These are phyloP conservation scores for Chaetodon trifasciatus DNA, from an alignment of 2,797 vertebrate species.

Conservation along the genomic window DNA sequence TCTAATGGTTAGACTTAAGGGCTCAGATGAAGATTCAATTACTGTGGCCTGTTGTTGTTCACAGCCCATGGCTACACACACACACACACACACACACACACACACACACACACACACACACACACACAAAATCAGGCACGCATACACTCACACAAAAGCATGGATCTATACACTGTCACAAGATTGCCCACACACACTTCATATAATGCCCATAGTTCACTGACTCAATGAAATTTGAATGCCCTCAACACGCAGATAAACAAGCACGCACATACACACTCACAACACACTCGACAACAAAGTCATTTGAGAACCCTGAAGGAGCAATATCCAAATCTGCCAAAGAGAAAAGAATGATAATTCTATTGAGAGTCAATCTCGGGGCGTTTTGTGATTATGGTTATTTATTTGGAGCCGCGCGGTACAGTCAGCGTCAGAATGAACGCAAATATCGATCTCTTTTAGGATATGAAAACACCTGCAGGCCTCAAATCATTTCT, in stretches of 20 bases:
- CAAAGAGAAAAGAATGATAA: slow-evolving; percentile 86
- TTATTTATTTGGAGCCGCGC: slow-evolving; percentile 86
- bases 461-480: slow-evolving; percentile 85
- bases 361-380: slow-evolving; percentile 88
- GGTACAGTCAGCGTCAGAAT: slow-evolving; percentile 81
- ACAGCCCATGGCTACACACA: slow-evolving; percentile 79
- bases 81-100: slow-evolving; percentile 39
- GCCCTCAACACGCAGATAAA: slow-evolving; percentile 70
- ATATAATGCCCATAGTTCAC: slow-evolving; percentile 79
- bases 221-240: slow-evolving; percentile 77
- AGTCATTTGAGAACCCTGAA: slow-evolving; percentile 83
- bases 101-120: slow-evolving; percentile 39
- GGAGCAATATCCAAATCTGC: slow-evolving; percentile 87
- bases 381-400: slow-evolving; percentile 86
- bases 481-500: slow-evolving; percentile 84
- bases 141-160: slow-evolving; percentile 34
- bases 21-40: slow-evolving; percentile 87
- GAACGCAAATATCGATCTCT: slow-evolving; percentile 86
- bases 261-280: slow-evolving; percentile 46
- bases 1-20: slow-evolving; percentile 82
- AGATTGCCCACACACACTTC: slow-evolving; percentile 74
- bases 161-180: slow-evolving; percentile 75
- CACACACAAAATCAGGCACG: slow-evolving; percentile 21
- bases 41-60: slow-evolving; percentile 85
- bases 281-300: slow-evolving; percentile 73